Conservation (phyloP, 2,888 invertebrate species). For the Vanessa cardui region DNA sequence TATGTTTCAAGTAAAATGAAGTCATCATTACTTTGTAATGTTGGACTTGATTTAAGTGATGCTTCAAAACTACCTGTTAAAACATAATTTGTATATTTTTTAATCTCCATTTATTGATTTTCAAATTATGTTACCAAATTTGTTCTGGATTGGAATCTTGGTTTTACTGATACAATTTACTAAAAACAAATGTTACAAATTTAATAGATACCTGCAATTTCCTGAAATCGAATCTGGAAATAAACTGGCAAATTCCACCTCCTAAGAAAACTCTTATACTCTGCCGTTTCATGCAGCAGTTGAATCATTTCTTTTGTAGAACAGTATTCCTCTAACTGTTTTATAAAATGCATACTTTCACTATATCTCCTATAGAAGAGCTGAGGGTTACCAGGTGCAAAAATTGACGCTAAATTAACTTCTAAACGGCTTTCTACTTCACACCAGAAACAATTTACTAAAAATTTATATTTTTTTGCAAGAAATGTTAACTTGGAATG, state of each 20-base stretch:
- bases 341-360: constrained; percentile 89
- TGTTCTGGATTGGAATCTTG: neutral
- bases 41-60: constrained; percentile 60
- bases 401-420: constrained; percentile 91
- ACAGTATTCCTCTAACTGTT: constrained; percentile 86
- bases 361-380: constrained; percentile 92
- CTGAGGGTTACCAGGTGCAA: constrained; percentile 96
- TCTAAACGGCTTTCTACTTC: constrained; percentile 92
- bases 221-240: constrained; percentile 97
- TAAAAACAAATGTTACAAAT: neutral
- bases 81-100: neutral
- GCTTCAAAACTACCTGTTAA: constrained; percentile 71
- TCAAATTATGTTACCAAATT: neutral
- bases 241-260: constrained; percentile 98
- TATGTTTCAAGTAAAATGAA: constrained; percentile 77
- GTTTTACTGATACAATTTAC: neutral
- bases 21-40: constrained; percentile 57
- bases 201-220: constrained; percentile 87
- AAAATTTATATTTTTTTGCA: constrained; percentile 70
- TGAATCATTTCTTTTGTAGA: constrained; percentile 81
- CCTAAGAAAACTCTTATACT: constrained; percentile 90
- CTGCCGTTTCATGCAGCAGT: constrained; percentile 85
- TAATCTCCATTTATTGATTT: no score
- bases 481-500: constrained; percentile 75
- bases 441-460: constrained; percentile 94